These are phyloP conservation scores for Lathamus discolor DNA, from an alignment of 2,113 vertebrate genomes.

Conservation along the genomic window DNA sequence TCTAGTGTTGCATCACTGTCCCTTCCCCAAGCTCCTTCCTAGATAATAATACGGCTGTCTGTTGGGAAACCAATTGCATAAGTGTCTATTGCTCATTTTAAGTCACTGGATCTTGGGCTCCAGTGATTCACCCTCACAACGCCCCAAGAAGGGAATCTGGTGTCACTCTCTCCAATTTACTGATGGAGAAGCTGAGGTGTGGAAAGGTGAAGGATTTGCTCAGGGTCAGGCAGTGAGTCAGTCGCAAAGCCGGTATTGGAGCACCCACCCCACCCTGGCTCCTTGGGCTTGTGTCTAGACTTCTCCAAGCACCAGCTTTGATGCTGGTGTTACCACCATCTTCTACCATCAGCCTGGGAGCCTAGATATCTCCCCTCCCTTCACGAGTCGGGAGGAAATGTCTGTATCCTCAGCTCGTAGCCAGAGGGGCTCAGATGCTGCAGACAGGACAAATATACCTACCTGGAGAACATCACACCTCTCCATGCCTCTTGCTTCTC, in stretches of 20 bases:
- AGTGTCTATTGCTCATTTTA: conserved; percentile 1
- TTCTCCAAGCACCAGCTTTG: neutral
- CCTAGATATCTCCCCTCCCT: neutral
- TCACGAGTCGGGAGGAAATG: neutral
- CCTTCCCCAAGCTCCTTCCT: neutral
- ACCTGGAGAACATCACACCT: neutral
- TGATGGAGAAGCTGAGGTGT: neutral
- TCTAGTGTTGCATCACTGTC: neutral
- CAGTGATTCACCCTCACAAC: conserved; percentile 40
- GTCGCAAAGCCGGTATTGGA: accelerated
- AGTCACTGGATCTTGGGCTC: neutral
- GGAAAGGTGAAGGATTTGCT: conserved; percentile 31
- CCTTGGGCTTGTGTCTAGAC: neutral
- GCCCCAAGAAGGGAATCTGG: neutral
- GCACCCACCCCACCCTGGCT: neutral
- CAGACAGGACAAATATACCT: neutral
- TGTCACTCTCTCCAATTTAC: neutral
- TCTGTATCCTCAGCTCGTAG: neutral
- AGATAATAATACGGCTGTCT: neutral
- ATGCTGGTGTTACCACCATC: neutral
- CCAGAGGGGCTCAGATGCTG: neutral
- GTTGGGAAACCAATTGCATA: conserved; percentile 36
- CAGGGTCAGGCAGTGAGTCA: conserved; percentile 28
- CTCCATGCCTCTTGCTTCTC: neutral
- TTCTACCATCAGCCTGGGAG: neutral